Evolutionary conservation across 2,888 invertebrate species (phyloP), one percentile per base, ranked within the genome.

Genomic region (Argyresthia goedartella): DNA sequence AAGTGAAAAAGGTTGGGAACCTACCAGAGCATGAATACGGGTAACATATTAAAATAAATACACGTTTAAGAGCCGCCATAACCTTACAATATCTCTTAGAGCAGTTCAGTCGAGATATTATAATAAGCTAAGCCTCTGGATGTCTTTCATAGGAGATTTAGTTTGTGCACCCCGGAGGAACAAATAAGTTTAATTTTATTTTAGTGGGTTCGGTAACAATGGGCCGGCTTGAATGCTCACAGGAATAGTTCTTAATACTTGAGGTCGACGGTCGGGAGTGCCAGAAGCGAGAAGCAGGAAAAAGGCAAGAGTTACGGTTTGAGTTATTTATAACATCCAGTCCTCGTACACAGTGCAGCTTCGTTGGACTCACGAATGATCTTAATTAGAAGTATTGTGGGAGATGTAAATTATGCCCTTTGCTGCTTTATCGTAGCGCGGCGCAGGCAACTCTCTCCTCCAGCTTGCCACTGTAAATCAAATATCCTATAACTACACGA

Each of bases 301-400:
- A 76, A 79, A 73, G 69, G 73, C 66, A 71, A 75, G 76, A 79
- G 73, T 78, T 78, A 80, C 73, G 75, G 66, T 75, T 75, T 71
- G 73, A 76, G 81, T 82, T 82, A 82, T 84, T 84, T 82, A 84
- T 82, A 74, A 73, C 72, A 68, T 70, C 80, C 77, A 77, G 81
- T 78, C 78, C 75, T 72, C 76, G 70, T 73, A 74, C 69, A 66
- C 69, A 69, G 73, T 69, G 74, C 68, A 61, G 69, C 69, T 72
- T 72, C 77, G 72, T 77, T 71, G 73, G 71, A 56, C 73, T 71
- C 76, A 78, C 78, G 81, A 77, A 77, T 80, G 80, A 81, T 81
- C 85, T 82, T 84, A 84, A 84, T 85, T 82, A 85, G 81, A 82
- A 80, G 79, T 75, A 82, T 84, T 84, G 82, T 85, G 66, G 57